Evolutionary conservation across 1,140 invertebrate genomes (phyloP).

Genomic region (Fopius arisanus): DNA sequence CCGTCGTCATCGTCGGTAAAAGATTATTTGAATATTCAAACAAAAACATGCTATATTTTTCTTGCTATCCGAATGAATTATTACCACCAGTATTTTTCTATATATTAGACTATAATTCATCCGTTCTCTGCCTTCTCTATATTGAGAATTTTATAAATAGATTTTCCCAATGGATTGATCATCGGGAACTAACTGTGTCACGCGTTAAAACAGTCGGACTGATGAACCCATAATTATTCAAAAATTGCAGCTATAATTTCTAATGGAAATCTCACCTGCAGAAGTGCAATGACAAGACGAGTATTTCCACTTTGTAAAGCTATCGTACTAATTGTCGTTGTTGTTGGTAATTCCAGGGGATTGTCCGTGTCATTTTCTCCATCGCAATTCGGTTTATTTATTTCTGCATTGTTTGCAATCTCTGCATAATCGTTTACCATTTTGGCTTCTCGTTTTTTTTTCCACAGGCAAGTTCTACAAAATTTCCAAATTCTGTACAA

Average conservation of each 20-base stretch:
- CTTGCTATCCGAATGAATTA: too few relatives aligned
- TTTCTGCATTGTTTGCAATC: background rate
- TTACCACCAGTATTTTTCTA: too few relatives aligned
- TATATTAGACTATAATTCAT: too few relatives aligned
- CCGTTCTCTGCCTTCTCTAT: too few relatives aligned
- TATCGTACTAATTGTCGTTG: constrained; percentile 91
- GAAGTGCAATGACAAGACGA: constrained; percentile 86
- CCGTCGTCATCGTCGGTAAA: too few relatives aligned
- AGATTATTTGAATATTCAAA: too few relatives aligned
- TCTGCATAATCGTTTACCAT: background rate
- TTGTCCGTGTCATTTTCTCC: background rate
- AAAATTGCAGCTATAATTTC: background rate
- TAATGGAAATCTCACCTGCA: constrained; percentile 77
- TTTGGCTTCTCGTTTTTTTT: background rate
- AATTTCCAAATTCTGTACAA: background rate
- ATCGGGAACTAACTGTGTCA: background rate
- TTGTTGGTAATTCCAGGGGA: constrained; percentile 42
- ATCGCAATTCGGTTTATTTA: background rate
- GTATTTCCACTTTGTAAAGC: constrained; percentile 88
- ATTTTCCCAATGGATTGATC: too few relatives aligned
- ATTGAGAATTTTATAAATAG: too few relatives aligned
- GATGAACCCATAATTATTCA: background rate
- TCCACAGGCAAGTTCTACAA: background rate
- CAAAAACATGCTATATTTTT: too few relatives aligned
- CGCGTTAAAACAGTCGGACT: background rate